Evolutionary conservation across 2,797 vertebrate species (phyloP), one percentile per base, ranked within the genome.

Genomic region (Ceryle rudis): DNA sequence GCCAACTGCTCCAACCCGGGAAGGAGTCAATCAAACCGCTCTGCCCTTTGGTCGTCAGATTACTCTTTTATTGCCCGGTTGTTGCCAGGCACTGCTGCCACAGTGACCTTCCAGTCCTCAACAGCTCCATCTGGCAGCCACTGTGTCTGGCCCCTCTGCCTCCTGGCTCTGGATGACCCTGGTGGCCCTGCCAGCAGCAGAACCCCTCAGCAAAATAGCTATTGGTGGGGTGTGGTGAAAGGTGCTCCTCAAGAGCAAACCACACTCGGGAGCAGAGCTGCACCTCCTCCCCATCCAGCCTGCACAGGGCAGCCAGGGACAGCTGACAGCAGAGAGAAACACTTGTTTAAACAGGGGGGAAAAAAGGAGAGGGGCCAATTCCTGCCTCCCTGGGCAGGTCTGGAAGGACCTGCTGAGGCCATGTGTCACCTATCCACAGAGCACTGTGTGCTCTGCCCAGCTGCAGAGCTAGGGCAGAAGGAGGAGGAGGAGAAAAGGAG

Each of bases 171-270:
- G 3, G 26, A 46, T 39, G 11, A 49, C 15, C 22, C 37, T 21
- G 4, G 1, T 9, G 1, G 16, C 44, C 23, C 35, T 3, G 1
- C 60, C 25, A 12, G 44, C 46, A 42, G 35, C 5, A 44, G 41
- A 54, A 28, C 9, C 26, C 54, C 22, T 11, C 51, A 1, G 20
- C 3, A 0, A 37, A 10, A 46, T 18, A 71, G 61, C 33, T 79
- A 29, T 28, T 3, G 1, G 33, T 2, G 1, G 47, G 54, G 31
- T 0, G 2, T 26, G 31, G 10, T 5, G 16, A 4, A 46, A 14
- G 46, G 41, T 19, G 33, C 11, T 62, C 35, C 3, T 2, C 33
- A 21, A 60, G n/a, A 51, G 60, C 16, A 11, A 65, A 20, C 14
- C 46, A 11, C 17, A 29, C 25, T n/a, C 4, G 0, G 49, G 23